Conservation (phyloP, 1,140 invertebrate species). For the Tribolium castaneum region DNA sequence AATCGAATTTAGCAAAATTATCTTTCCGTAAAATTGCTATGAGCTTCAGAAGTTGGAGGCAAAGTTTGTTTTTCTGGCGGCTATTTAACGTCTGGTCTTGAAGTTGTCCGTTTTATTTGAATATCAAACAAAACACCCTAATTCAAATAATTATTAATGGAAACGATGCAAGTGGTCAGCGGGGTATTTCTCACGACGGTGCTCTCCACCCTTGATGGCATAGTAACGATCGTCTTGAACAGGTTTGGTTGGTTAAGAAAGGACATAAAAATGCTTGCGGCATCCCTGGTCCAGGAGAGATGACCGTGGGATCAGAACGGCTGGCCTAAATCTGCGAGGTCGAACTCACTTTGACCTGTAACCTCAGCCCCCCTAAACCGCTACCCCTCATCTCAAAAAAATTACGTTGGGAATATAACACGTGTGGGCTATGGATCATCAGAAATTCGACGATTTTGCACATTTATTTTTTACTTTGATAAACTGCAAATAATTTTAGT, state of each 20-base stretch:
- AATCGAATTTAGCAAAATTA: too few relatives aligned
- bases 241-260: conserved; percentile 51
- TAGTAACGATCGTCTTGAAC: conserved; percentile 47
- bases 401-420: conserved; percentile 32
- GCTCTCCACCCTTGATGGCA: conserved; percentile 29
- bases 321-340: conserved; percentile 38
- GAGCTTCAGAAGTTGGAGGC: neutral
- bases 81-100: conserved; percentile 22
- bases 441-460: conserved; percentile 19
- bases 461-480: conserved; percentile 13
- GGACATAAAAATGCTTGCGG: conserved; percentile 2
- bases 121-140: conserved; percentile 52
- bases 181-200: conserved; percentile 46
- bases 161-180: conserved; percentile 38
- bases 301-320: conserved; percentile 49
- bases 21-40: too few relatives aligned
- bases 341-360: conserved; percentile 46
- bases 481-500: neutral
- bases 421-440: conserved; percentile 32
- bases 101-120: conserved; percentile 50
- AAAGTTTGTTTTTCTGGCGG: neutral
- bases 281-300: conserved; percentile 37
- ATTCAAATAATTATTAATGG: conserved; percentile 38
- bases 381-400: neutral
- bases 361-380: conserved; percentile 25